Evolutionary conservation across 2,797 vertebrate genomes (phyloP), one percentile per base, ranked within the genome.

Genomic region (Spinus pinus): DNA sequence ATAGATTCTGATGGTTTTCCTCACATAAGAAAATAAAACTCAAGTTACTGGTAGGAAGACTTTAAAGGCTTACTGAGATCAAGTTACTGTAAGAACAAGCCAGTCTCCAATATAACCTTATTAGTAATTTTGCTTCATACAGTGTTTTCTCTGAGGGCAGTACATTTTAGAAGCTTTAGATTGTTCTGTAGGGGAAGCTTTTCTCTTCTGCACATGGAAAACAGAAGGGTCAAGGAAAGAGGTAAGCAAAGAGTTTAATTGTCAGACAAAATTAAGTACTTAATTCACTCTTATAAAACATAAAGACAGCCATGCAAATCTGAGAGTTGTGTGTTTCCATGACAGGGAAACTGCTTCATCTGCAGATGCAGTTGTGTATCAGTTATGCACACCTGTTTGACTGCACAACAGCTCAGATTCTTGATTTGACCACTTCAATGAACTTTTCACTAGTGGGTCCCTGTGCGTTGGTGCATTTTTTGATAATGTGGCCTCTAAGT

Each of bases 401-500:
- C 94, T 91, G 88, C 81, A 84, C 58, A 64, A 84, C 41, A 88
- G 66, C 62, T 93, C 62, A 90, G 54, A 72, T 51, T 92, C 73
- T 73, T 88, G 70, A 66, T 90, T 85, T 91, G 70, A 50, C 35
- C 61, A 58, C 10, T 73, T 51, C 85, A 33, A 21, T 94, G 91
- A 96, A 90, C 89, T 67, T 81, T 92, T 66, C 65, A 28, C 35
- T 58, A 88, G 85, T 83, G 93, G 73, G 66, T 89, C 94, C 85
- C 89, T 61, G 44, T 93, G 93, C 4, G 7, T 94, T 90, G 93
- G 70, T 90, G 42, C 80, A 70, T 88, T 96, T 95, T 96, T 93
- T 91, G 82, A 91, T 88, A 96, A 75, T 57, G 58, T 69, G 78
- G 93, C 56, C 95, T 91, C 86, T 54, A 84, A 94, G 87, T 81